A percentile compares a stretch with the other conserved stretches of the same genome.
phyloP scores from a whole-genome alignment of 2,888 invertebrate species.

The Rotaria socialis region DNA sequence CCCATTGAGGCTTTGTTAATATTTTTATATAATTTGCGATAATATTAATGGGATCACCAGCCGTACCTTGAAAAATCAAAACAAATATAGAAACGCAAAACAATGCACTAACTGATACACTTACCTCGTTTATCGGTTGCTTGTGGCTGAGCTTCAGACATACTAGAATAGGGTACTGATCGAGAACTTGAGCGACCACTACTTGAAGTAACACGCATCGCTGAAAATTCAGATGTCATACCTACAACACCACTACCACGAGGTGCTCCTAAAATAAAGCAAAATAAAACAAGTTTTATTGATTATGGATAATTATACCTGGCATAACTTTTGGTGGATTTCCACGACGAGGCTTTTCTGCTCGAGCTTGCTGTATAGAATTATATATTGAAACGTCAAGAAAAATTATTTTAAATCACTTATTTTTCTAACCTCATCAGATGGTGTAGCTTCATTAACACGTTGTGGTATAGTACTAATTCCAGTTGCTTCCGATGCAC shows the following conservation, averaged over 20 bases:
- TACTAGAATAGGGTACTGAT: neutral
- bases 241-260: neutral
- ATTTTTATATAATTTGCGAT: slow-evolving; percentile 53
- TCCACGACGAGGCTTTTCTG: slow-evolving; percentile 25
- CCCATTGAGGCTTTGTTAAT: slow-evolving; percentile 50
- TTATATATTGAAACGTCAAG: no score
- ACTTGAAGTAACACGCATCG: neutral
- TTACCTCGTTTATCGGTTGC: neutral
- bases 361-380: neutral
- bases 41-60: slow-evolving; percentile 51
- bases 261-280: neutral
- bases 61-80: slow-evolving; percentile 49
- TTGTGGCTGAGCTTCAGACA: neutral
- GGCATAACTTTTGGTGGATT: neutral
- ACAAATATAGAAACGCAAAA: neutral
- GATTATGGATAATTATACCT: neutral
- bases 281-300: no score
- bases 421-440: neutral
- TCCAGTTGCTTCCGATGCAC: neutral
- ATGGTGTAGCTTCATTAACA: neutral
- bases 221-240: neutral
- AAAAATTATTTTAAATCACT: neutral
- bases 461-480: neutral
- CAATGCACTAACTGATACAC: no score
- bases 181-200: slow-evolving; percentile 20